A percentile compares a stretch with the other conserved stretches of the same genome.
Conservation (phyloP, 1,140 invertebrate species). For the Paraescarpia echinospica region DNA sequence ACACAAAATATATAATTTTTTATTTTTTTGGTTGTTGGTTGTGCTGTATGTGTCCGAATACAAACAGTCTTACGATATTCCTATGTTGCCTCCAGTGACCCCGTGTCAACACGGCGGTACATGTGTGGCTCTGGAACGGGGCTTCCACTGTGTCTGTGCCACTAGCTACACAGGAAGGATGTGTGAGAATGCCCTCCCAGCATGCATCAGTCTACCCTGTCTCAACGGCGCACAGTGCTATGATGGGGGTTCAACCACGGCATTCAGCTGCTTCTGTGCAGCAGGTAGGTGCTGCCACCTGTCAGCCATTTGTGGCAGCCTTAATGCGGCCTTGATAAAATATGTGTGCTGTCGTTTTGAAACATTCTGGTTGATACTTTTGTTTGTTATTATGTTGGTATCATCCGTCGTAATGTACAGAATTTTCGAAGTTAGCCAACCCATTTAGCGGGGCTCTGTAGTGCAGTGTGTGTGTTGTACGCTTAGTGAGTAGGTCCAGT, state of each 20-base stretch:
- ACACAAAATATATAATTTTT: no score
- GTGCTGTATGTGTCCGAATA: no score
- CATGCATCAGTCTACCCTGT: conserved; percentile 23
- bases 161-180: conserved; percentile 25
- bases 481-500: no score
- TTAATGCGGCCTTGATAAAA: neutral
- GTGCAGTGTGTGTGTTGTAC: no score
- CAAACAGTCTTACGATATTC: no score
- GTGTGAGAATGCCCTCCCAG: conserved; percentile 30
- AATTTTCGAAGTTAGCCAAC: no score
- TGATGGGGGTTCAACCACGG: conserved; percentile 7
- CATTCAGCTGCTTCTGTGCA: conserved; percentile 64
- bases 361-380: no score
- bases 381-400: no score
- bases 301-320: neutral
- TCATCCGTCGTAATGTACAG: no score
- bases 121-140: neutral
- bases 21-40: no score
- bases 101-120: conserved; percentile 20
- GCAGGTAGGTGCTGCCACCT: neutral
- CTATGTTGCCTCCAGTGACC: conserved; percentile 15
- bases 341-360: no score
- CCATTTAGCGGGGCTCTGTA: no score
- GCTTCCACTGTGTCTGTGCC: conserved; percentile 17
- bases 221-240: conserved; percentile 36